Evolutionary conservation across 1,140 invertebrate species (phyloP), one percentile per base, ranked within the genome.

Genomic region (Pomacea maculata): DNA sequence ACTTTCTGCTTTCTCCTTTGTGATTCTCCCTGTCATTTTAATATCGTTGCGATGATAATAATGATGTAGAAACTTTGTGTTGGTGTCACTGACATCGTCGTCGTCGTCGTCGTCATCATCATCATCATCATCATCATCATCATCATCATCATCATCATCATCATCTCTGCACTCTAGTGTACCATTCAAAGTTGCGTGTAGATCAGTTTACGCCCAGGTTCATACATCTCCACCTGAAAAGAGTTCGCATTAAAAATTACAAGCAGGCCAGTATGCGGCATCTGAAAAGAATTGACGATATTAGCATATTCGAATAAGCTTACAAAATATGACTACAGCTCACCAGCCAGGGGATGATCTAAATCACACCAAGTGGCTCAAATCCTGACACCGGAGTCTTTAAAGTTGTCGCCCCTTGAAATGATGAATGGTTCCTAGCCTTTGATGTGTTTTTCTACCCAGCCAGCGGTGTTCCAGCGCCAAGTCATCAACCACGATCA

Each of bases 361-460:
- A 72, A 72, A 72, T 72, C 71, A 72, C 17, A 9, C 25, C 17
- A 15, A 34, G 17, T 29, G 52, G n/a, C 25, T 34, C 52, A 15
- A 34, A 25, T 72, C 71, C 17, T 72, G n/a, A 45, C 34, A 45
- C 34, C n/a, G 29, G 29, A 72, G n/a, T 52, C 52, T 72, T 72
- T 45, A 72, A 72, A 45, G n/a, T 45, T 72, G 71, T 34, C 71
- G 71, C 71, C 71, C 71, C 71, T 25, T 45, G 71, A 34, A 61
- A 72, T 72, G 71, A 72, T 72, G 52, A 72, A 72, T 72, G 52
- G 71, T 72, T 72, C 29, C 34, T 45, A 17, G n/a, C 71, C 71
- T 72, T 72, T 72, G 71, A 72, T 72, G 34, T 72, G 71, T 72
- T 72, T 72, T 45, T 72, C 71, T 34, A 25, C 71, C 34, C 25